Conservation (phyloP, 2,797 vertebrate species). For the Labroides dimidiatus region DNA sequence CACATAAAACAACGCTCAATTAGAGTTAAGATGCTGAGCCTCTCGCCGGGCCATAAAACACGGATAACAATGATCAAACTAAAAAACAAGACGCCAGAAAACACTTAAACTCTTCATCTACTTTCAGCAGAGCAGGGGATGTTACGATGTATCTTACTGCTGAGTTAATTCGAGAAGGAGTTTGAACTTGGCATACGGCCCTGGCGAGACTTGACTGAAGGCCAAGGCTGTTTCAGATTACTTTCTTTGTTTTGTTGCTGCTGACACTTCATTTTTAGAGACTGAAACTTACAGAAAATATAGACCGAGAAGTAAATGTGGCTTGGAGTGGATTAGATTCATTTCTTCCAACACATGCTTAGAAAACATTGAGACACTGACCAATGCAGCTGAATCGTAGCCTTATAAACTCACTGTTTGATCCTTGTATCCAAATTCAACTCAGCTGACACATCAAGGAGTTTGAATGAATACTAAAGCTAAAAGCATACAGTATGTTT, state of each 20-base stretch:
- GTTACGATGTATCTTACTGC: neutral
- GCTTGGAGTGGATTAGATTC: neutral
- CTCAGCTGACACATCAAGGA: neutral
- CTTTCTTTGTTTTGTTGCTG: neutral
- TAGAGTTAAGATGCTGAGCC: constrained; percentile 42
- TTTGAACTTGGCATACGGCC: neutral
- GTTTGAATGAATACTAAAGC: neutral
- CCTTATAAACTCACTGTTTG: too few relatives aligned
- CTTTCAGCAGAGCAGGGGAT: neutral
- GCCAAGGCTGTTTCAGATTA: neutral
- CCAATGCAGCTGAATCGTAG: too few relatives aligned
- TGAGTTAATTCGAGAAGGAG: neutral
- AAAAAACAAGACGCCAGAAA: constrained; percentile 11
- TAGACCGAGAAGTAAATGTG: neutral
- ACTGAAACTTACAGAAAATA: neutral
- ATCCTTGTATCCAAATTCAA: too few relatives aligned
- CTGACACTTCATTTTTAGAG: neutral
- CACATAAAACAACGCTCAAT: constrained; percentile 61
- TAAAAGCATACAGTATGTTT: neutral
- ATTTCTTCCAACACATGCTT: neutral
- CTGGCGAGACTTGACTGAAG: neutral
- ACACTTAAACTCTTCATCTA: constrained; percentile 20
- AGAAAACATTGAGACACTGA: too few relatives aligned
- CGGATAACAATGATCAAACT: constrained; percentile 39
- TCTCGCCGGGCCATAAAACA: constrained; percentile 52